These are phyloP conservation scores for Melitaea athalia DNA, from an alignment of 2,888 invertebrate genomes.

Conservation along the genomic window DNA sequence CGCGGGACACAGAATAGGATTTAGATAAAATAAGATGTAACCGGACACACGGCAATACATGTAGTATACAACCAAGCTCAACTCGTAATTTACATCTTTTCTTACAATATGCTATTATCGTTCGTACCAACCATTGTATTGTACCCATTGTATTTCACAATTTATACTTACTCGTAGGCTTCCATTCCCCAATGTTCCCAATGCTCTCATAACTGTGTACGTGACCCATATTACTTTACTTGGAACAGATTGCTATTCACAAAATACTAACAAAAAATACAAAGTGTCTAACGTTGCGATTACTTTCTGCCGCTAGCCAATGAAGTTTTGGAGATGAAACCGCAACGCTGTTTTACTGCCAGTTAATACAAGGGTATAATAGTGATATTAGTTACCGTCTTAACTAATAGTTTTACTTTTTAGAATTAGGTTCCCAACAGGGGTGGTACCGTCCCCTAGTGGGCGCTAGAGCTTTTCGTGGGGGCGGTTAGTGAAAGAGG, in stretches of 20 bases:
- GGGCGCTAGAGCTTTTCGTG: too few species aligned
- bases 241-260: slow-evolving; percentile 13
- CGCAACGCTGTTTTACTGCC: not conserved
- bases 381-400: not conserved
- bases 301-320: slow-evolving; percentile 5
- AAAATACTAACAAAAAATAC: slow-evolving; percentile 13
- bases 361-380: not conserved
- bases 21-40: slow-evolving; percentile 52
- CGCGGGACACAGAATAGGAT: slow-evolving; percentile 62
- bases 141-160: slow-evolving; percentile 24
- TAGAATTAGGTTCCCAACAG: not conserved
- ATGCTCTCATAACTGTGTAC: slow-evolving; percentile 16
- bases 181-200: slow-evolving; percentile 26
- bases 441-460: too few species aligned
- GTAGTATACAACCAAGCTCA: slow-evolving; percentile 38
- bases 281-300: slow-evolving; percentile 7
- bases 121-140: slow-evolving; percentile 38
- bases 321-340: slow-evolving; percentile 2
- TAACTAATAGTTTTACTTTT: not conserved
- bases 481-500: too few species aligned
- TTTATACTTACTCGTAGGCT: slow-evolving; percentile 25
- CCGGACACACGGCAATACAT: slow-evolving; percentile 45
- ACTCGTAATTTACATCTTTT: slow-evolving; percentile 30
- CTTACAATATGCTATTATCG: slow-evolving; percentile 25
- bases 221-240: slow-evolving; percentile 17